phyloP scores from a whole-genome alignment of 2,888 invertebrate species.

The Lissonota sp. region DNA sequence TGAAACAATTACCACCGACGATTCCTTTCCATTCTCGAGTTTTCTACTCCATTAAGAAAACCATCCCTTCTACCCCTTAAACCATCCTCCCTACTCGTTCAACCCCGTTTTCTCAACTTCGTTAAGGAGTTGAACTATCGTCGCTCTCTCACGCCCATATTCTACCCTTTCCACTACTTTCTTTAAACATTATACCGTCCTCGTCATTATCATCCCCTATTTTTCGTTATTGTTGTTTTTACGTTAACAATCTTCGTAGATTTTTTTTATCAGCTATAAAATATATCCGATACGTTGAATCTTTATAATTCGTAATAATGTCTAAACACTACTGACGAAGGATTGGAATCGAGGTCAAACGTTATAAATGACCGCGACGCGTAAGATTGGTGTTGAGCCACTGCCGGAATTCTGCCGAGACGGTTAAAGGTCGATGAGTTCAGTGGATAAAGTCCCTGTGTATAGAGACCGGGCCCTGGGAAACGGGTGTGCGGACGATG shows the following conservation, averaged over 20 bases:
- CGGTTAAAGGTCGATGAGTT: constrained; percentile 58
- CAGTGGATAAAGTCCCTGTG: constrained; percentile 50
- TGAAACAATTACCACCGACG: constrained; percentile 76
- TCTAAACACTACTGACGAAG: constrained; percentile 7
- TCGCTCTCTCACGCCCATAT: constrained; percentile 46
- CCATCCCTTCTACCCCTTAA: constrained; percentile 47
- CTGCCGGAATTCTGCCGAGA: constrained; percentile 21
- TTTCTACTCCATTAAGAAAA: constrained; percentile 74
- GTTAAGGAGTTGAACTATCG: constrained; percentile 62
- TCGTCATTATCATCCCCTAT: constrained; percentile 53
- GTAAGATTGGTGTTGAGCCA: constrained; percentile 15
- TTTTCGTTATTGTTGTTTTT: no score
- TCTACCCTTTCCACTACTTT: constrained; percentile 22
- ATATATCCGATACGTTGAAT: no score
- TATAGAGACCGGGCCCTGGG: constrained; percentile 26
- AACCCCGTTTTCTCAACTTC: constrained; percentile 59
- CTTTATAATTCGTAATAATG: no score
- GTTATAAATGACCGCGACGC: constrained; percentile 7
- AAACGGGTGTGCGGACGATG: not conserved
- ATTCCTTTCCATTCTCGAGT: constrained; percentile 75
- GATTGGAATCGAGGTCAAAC: constrained; percentile 3
- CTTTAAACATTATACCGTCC: constrained; percentile 28
- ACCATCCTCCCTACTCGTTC: constrained; percentile 55
- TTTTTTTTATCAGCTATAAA: no score
- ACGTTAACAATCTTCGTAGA: no score